Base-by-base conservation (phyloP, 2,113 vertebrate species). In the Psephotus haematonotus region DNA sequence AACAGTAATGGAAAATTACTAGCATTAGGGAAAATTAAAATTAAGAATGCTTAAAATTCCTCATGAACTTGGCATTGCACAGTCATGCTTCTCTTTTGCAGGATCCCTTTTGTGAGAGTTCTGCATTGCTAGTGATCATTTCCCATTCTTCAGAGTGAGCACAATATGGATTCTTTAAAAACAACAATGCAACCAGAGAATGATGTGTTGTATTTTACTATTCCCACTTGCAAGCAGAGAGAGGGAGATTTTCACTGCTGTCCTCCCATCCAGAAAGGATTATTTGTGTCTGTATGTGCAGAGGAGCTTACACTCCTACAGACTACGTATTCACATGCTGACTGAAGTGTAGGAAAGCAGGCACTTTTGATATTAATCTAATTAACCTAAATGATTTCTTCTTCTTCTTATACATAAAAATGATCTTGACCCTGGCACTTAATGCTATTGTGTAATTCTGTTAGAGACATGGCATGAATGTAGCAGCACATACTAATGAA, bases 11-110 rank as follows among this genome's bases (percentile, higher is more conserved):
- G 97, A 97, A 98, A 98, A 97, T 98, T 96, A 97, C 95, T 84
- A 95, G 96, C 95, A 97, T 97, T 97, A 97, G 75, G 88, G 94
- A 97, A 98, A 98, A 98, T 97, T 96, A 96, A 97, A 98, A 98
- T 96, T 95, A 96, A 96, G 96, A 96, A 94, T 80, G 93, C 95
- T 97, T 91, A 95, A 90, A 96, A 96, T 97, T 97, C 96, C 95
- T 96, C 8, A 5, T 93, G 94, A 88, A 89, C 91, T 88, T 97
- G 92, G 88, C 91, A 88, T 67, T 23, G 69, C 72, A 68, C 35
- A 97, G 86, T 70, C 91, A 77, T 28, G 86, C 69, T 97, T 95
- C 96, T 96, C 86, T 84, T 93, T 92, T 83, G 91, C 94, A 96
- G 92, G 94, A 95, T 68, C 78, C 67, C 86, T 92, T 93, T 97